Conservation (phyloP, 2,888 invertebrate genomes). For the Dione juno region DNA sequence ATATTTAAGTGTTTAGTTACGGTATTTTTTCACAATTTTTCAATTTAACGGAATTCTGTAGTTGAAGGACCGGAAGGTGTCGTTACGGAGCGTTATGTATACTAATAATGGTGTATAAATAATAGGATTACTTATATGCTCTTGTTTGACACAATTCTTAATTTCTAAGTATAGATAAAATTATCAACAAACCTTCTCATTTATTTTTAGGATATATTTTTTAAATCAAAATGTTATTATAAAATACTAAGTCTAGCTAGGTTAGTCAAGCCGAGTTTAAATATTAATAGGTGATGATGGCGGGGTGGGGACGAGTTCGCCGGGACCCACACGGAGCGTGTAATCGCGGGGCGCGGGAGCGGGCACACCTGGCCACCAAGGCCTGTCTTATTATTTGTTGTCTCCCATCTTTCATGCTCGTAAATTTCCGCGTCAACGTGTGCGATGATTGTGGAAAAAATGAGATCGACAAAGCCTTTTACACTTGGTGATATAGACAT, state of each 20-base stretch:
- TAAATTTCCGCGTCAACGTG: slow-evolving; percentile 83
- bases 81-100: slow-evolving; percentile 76
- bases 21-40: slow-evolving; percentile 81
- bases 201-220: neutral
- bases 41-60: slow-evolving; percentile 80
- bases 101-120: slow-evolving; percentile 67
- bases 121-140: slow-evolving; percentile 56
- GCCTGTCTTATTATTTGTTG: slow-evolving; percentile 80
- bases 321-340: slow-evolving; percentile 81
- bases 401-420: slow-evolving; percentile 81
- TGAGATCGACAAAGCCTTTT: slow-evolving; percentile 76
- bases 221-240: neutral
- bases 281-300: slow-evolving; percentile 74
- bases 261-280: slow-evolving; percentile 58
- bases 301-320: slow-evolving; percentile 48
- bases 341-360: slow-evolving; percentile 77
- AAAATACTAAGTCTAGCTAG: slow-evolving; percentile 23
- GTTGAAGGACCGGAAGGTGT: slow-evolving; percentile 81
- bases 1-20: slow-evolving; percentile 83
- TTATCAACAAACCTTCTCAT: neutral
- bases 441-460: slow-evolving; percentile 81
- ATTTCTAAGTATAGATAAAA: slow-evolving; percentile 24
- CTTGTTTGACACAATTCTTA: slow-evolving; percentile 52
- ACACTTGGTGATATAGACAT: slow-evolving; percentile 70
- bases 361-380: slow-evolving; percentile 73